Evolutionary conservation across 2,797 vertebrate genomes (phyloP), one percentile per base, ranked within the genome.

Genomic region (Hylomyscus alleni): DNA sequence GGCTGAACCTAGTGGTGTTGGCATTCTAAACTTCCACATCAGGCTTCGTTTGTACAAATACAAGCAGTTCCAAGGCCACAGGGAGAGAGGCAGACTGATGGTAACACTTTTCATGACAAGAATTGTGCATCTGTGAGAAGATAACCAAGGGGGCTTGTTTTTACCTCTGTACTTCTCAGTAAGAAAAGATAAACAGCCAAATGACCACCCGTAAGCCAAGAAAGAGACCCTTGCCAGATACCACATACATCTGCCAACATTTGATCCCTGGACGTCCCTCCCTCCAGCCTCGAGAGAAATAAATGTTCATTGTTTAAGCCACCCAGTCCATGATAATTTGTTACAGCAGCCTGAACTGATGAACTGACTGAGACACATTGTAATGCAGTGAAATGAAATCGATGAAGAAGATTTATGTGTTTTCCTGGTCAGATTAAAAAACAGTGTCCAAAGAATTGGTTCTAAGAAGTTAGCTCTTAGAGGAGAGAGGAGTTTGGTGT

Each of bases 391-490:
- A 56, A 19, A 1, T 54, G 17, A 84, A 92, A 93, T 88, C n/a
- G 3, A 54, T 52, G 12, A 84, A 88, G 24, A 52, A 89, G 81
- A 95, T 26, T 44, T 91, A 44, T 37, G 19, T 86, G 9, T 58
- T 89, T 91, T 83, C 22, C 93, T 76, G 1, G 34, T 26, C 22
- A 52, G 50, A 89, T 89, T 84, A 56, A 87, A 65, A 81, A 89
- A 14, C 0, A 44, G 6, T 34, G 37, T 44, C 40, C 8, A 24
- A 6, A 14, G 29, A 82, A 52, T 7, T 4, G 4, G 78, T 54
- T 78, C 2, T 34, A 93, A 14, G 12, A 67, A 73, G 12, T n/a
- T 65, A 89, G 20, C 13, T 82, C 26, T 6, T 1, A n/a, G 4
- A 95, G n/a, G 14, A 34, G 15, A 77, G 34, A 29, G 2, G 2